Evolutionary conservation across 2,888 invertebrate genomes (phyloP), one percentile per base, ranked within the genome.

Genomic region (Tipula unca): DNA sequence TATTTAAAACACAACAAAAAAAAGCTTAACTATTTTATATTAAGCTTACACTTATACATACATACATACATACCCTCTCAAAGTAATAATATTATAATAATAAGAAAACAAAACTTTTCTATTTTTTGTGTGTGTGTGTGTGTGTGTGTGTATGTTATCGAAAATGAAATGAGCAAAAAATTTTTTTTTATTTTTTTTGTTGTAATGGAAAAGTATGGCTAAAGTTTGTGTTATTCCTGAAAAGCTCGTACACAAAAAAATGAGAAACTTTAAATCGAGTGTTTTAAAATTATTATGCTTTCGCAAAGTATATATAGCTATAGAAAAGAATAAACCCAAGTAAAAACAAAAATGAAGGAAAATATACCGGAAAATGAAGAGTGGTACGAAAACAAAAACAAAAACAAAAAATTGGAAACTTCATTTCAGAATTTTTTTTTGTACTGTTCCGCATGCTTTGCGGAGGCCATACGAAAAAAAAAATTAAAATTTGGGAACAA

Each of bases 31-130:
- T 69, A 69, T 69, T 69, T 69, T 69, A 25, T 25, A 69, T 25
- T 20, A 69, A 48, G 48, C 48, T 20, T 48, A 48, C 48, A 48
- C 48, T 6, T 32, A 32, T 32, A 54, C 17, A 17, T 48, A 17
- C 17, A 48, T 17, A 48, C 17, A 69, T 69, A 69, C 25, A 69
- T 69, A 69, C 20, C 69, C 69, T 69, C 69, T 69, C 25, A 69
- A 69, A 69, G 69, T 69, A 25, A 69, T 69, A 69, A 69, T 69
- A 69, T n/a, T n/a, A 69, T 69, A 69, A 69, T 69, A 69, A 69
- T 20, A 69, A 69, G 69, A 69, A 69, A 69, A 69, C 69, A 20
- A 69, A 69, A 69, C 69, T 69, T 69, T 69, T 48, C 17, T 6
- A 69, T 13, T 69, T 69, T 69, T 69, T 69, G n/a, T n/a, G n/a